Base-by-base conservation (phyloP, 2,888 invertebrate genomes). In the Macaria liturata region DNA sequence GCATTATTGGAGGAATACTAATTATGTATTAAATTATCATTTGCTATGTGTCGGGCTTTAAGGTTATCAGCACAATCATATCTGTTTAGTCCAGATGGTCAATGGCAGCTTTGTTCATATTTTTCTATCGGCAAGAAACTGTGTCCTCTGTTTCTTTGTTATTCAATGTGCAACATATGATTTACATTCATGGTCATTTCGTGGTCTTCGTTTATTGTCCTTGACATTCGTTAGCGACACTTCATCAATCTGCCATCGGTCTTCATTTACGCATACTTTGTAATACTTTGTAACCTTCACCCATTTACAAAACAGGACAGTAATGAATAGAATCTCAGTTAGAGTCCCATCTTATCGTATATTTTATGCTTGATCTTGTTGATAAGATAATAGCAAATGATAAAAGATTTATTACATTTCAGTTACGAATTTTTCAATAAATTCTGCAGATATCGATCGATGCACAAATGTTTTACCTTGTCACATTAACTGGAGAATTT, bases 191-290 rank as follows among this genome's bases (percentile, higher is more conserved):
- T 6, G 2, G 9, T 42, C 42, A 46, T 53, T 51, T 20, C 2
- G 56, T 60, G 58, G 54, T 45, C 49, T 57, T 61, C 54, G 54
- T 51, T 62, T 52, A 55, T 58, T 61, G 64, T 61, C 65, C 65
- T 61, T 54, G 42, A 61, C 62, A 65, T 69, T 69, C 67, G 68
- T 72, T 69, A 69, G 63, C 47, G 64, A 51, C 60, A 57, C 57
- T 64, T 68, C 70, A 71, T 72, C 67, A 70, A 69, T 75, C 66
- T 69, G 49, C 61, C 61, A 64, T 64, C 58, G 68, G 67, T 70
- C 75, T 57, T 66, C 59, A 53, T 65, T 57, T 54, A 55, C 20
- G 32, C 47, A 54, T 37, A 20, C 20, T 20, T 20, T 20, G 20
- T 20, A 20, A 20, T 31, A 54, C 44, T 48, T 39, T 47, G 56